Evolutionary conservation across 2,888 invertebrate genomes (phyloP), one percentile per base, ranked within the genome.

Genomic region (Leptinotarsa tumamoca): DNA sequence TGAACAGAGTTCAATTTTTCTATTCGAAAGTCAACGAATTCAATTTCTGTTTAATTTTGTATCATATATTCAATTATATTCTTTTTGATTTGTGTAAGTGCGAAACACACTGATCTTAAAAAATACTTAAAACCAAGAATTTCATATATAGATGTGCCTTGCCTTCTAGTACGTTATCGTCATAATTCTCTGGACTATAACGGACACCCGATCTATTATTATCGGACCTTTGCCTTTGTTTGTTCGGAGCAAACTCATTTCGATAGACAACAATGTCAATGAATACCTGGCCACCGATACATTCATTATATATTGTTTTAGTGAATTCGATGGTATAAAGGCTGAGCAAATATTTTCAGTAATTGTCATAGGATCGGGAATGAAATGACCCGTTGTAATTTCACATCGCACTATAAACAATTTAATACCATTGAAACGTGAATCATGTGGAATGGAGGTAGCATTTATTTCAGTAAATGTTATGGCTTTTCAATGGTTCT

Each of bases 221-320:
- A 21, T 23, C 21, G 21, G n/a, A 5, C 68, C 52, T 23, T 68
- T 27, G 23, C 4, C 68, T 68, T 68, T 68, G 68, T 68, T 68
- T 27, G 50, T 67, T 67, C 67, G 50, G 68, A 23, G 68, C 66
- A 74, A 77, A 77, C 71, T 72, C 58, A 27, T 68, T 68, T 51
- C 27, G 54, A 52, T 51, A 51, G 23, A 23, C 51, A 68, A 68
- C 68, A 68, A 23, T 52, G 51, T 23, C 52, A 27, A 63, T 33
- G 63, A n/a, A 63, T 63, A 63, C 63, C 63, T 63, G 63, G 43
- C 43, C 63, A 18, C 43, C 33, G 43, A 63, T 33, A 43, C 63
- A 63, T 63, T 18, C 43, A 63, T 63, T 63, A 63, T 63, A 43
- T 33, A 63, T 63, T 33, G 63, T 63, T 63, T 63, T 13, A 18